Base-by-base conservation (phyloP, 2,113 vertebrate genomes). In the Notarius quadriscutis region DNA sequence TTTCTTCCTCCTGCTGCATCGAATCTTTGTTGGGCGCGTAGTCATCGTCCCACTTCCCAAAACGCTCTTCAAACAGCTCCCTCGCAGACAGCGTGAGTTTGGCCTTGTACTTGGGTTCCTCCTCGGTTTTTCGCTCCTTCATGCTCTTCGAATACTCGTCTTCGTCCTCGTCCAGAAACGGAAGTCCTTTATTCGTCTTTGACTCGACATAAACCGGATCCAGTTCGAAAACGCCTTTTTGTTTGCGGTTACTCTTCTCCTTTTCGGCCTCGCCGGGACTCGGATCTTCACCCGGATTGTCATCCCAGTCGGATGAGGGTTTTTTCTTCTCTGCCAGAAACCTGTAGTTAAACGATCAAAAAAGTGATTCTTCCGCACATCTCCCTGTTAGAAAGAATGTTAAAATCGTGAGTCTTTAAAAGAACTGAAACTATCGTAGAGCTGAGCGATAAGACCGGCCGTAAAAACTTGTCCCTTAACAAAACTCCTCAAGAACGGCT, bases 1-100 rank as follows among this genome's bases (percentile, higher is more conserved):
- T 93, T 74, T 94, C 87, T 83, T 98, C 97, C 0, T 96, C 87
- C 87, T 96, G 95, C 60, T 96, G 95, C 14, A 94, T 93, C 67
- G 97, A 97, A 85, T 98, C 97, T 85, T 99, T 99, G 0, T 93
- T 91, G 12, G 96, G 93, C 87, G 96, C 60, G 83, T 97, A 98
- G 6, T 96, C 91, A 0, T 98, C 97, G 15, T 97, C 97, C 98
- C 98, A 99, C 58, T 99, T 99, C 72, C 97, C 97, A 6, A 96
- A 94, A 58, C 96, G 95, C 55, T 93, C 90, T 20, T 91, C 91
- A 22, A 96, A 95, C 82, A 98, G 95, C 12, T 97, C 97, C 84
- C 97, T 95, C 80, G 95, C 91, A 0, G 96, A 94, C 0, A 96
- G 83, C 2, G 95, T 82, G 0, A 94, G 92, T 92, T 97, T 96